Evolutionary conservation across 2,797 vertebrate species (phyloP), one percentile per base, ranked within the genome.

Genomic region (Chromobotia macracanthus): DNA sequence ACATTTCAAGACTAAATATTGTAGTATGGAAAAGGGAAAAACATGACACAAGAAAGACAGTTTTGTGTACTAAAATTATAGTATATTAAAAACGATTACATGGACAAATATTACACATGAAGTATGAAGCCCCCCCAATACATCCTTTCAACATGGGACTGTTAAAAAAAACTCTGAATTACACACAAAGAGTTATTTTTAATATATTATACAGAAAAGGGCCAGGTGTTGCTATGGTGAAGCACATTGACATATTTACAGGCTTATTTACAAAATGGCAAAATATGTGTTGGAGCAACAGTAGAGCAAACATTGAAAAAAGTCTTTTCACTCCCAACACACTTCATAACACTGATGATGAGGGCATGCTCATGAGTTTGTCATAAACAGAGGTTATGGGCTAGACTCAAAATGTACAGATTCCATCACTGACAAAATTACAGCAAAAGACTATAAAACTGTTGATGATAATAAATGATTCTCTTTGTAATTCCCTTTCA

Each of bases 81-180:
- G n/a, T n/a, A n/a, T 75, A 80, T 80, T 44, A 63, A 94, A 96
- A 97, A 95, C 89, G 88, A 93, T 96, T 97, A 96, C 94, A 97
- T 87, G 93, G 93, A 96, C 93, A 95, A 92, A 94, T 92, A 94
- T 92, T 93, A 91, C 95, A 93, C n/a, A n/a, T n/a, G n/a, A n/a
- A 94, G 94, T 86, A 88, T 84, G 83, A 85, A 92, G 94, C 95
- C 97, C 96, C n/a, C 94, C 94, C 94, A 96, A 96, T 95, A 95
- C 95, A 97, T 94, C 93, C 94, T 92, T 91, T 91, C 55, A 92
- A 94, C 85, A 91, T 94, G 94, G 95, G 94, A 93, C 93, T 95
- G 90, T 94, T 96, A 91, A 95, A 95, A 95, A 75, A 86, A 44
- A n/a, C n/a, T 18, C n/a, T 46, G 6, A 91, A 90, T 94, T 94